Percentiles rank a stretch among this genome's conserved stretches.
Conservation (phyloP, 2,888 invertebrate genomes). For the Lumbricus terrestris region DNA sequence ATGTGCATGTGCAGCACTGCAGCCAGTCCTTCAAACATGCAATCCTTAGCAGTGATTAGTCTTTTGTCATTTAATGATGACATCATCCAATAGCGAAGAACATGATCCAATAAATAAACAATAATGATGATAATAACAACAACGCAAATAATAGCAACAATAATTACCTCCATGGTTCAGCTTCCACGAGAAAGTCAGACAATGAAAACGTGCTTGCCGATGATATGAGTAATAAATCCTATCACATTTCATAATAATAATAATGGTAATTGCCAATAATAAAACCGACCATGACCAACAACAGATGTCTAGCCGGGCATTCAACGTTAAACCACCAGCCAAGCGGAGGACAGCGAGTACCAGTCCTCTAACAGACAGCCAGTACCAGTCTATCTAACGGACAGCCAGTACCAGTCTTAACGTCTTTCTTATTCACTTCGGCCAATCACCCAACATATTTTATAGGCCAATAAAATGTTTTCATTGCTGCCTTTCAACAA, state of each 20-base stretch:
- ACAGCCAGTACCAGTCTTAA: background rate
- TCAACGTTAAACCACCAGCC: background rate
- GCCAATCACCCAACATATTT: background rate
- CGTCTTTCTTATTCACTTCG: background rate
- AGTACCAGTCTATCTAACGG: too few relatives aligned
- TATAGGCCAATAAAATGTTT: background rate
- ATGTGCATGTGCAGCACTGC: too few relatives aligned
- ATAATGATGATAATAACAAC: background rate
- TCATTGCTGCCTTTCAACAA: background rate
- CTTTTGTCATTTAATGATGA: background rate
- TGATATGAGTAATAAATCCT: background rate
- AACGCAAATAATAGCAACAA: background rate
- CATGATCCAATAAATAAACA: background rate
- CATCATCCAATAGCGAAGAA: background rate
- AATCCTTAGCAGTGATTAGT: too few relatives aligned
- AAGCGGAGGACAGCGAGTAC: background rate
- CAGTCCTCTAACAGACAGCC: too few relatives aligned
- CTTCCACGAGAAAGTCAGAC: background rate
- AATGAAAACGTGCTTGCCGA: background rate
- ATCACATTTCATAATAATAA: background rate
- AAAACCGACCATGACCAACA: background rate
- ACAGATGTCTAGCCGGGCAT: background rate
- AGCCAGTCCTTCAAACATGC: background rate
- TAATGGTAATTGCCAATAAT: background rate
- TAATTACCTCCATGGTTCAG: background rate